Conservation (phyloP, 2,797 vertebrate species). For the Danionella dracula region DNA sequence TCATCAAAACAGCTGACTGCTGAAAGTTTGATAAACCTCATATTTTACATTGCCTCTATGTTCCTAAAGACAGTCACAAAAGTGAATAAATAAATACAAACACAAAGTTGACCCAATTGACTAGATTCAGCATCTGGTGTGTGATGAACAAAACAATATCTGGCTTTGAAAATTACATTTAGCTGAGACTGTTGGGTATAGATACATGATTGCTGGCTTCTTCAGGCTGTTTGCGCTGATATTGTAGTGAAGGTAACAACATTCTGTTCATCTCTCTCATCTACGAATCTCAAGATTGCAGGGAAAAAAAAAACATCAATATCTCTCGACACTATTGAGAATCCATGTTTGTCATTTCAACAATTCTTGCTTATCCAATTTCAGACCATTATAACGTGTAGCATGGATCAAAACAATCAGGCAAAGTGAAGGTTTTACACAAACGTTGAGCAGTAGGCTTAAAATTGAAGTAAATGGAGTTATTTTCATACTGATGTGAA, state of each 20-base stretch:
- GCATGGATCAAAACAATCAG: constrained; percentile 44
- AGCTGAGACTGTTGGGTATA: constrained; percentile 62
- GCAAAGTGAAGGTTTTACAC: constrained; percentile 4
- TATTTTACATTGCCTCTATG: constrained; percentile 56
- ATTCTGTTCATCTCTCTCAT: constrained; percentile 62
- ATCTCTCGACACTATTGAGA: constrained; percentile 59
- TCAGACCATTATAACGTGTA: constrained; percentile 54
- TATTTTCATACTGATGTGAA: constrained; percentile 23
- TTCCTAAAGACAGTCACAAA: constrained; percentile 49
- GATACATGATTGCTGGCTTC: constrained; percentile 70
- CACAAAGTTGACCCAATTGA: constrained; percentile 57
- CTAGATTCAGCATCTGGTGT: constrained; percentile 79
- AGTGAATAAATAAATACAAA: constrained; percentile 60
- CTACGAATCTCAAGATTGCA: constrained; percentile 64
- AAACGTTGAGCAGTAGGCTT: constrained; percentile 26
- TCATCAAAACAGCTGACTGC: constrained; percentile 61
- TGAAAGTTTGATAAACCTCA: constrained; percentile 58
- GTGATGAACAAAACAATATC: constrained; percentile 73
- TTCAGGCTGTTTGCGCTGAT: constrained; percentile 71
- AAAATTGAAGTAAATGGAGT: not conserved
- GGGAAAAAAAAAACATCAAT: constrained; percentile 55
- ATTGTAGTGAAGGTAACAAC: constrained; percentile 71
- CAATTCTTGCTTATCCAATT: constrained; percentile 59
- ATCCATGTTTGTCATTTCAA: constrained; percentile 61
- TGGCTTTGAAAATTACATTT: constrained; percentile 75